phyloP scores from a whole-genome alignment of 1,140 invertebrate species.

The Pantala flavescens region DNA sequence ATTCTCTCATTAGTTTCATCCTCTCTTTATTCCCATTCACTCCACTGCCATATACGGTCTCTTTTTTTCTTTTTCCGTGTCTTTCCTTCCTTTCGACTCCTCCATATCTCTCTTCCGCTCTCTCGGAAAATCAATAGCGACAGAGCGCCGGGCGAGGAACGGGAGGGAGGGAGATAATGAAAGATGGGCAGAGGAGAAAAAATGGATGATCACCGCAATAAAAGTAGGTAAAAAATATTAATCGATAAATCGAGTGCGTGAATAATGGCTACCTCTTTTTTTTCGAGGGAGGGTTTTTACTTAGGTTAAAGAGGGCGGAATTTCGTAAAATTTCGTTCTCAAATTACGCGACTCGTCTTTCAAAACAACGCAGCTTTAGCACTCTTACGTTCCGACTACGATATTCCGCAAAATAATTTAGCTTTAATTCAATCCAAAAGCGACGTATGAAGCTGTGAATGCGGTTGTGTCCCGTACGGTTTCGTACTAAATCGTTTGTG shows the following conservation, averaged over 20 bases:
- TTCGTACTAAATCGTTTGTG: too few species aligned
- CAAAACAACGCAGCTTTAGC: too few species aligned
- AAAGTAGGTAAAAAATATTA: not conserved
- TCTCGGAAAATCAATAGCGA: conserved; percentile 6
- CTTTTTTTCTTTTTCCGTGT: not conserved
- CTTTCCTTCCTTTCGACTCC: not conserved
- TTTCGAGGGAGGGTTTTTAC: too few species aligned
- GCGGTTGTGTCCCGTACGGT: too few species aligned
- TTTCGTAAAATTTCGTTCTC: too few species aligned
- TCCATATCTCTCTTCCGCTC: not conserved
- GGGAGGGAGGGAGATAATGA: not conserved
- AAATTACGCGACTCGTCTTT: too few species aligned
- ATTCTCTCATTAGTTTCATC: not conserved
- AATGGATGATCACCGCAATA: not conserved
- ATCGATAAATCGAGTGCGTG: not conserved
- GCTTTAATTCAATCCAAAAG: too few species aligned
- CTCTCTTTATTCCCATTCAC: not conserved
- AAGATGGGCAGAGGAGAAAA: not conserved
- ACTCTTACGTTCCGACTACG: too few species aligned
- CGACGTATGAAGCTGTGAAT: too few species aligned
- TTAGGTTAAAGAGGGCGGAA: too few species aligned
- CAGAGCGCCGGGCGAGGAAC: not conserved
- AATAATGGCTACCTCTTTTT: too few species aligned
- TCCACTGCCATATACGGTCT: not conserved
- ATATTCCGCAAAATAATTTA: too few species aligned